Base-by-base conservation (phyloP, 2,888 invertebrate genomes). In the Malthinus flaveolus region DNA sequence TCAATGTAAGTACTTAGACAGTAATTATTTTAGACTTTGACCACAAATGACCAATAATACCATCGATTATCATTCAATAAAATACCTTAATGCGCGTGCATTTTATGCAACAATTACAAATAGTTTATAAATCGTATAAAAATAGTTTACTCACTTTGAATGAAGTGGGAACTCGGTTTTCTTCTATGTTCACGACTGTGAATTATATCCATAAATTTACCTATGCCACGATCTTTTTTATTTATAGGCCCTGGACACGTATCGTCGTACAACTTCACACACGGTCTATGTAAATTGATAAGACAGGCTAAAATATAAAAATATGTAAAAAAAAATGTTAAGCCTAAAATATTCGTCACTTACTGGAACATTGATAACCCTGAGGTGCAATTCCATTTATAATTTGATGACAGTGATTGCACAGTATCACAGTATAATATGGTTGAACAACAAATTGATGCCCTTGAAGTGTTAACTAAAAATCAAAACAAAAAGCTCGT, bases 301-400 rank as follows among this genome's bases (percentile, higher is more conserved):
- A 73, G 71, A 69, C 79, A 79, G 46, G 72, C 79, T 77, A 63
- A 53, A 23, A 23, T 5, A 23, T 23, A 23, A 23, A 23, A 23
- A 23, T 5, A 23, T 32, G 23, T 23, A 23, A 23, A 44, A 55
- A 56, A 7, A 9, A 35, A 15, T 46, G 10, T n/a, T 11, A 46
- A 42, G 35, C 8, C 39, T n/a, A n/a, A 2, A 50, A 23, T 7
- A 12, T 50, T 37, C 4, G 7, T 6, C n/a, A 68, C 82, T 80
- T 81, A 95, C 97, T 90, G 75, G 90, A 86, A 80, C 98, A 99
- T 74, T 95, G 91, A 83, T 93, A 97, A 56, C 97, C 97, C 81
- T 98, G 97, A 65, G 96, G 95, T 72, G 96, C 95, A 59, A 98
- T 90, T 48, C 98, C 98, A 85, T 94, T 93, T 69, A 98, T 90